These are phyloP conservation scores for Drosophila virilis DNA, from an alignment of 1,140 invertebrate genomes.

Conservation along the genomic window DNA sequence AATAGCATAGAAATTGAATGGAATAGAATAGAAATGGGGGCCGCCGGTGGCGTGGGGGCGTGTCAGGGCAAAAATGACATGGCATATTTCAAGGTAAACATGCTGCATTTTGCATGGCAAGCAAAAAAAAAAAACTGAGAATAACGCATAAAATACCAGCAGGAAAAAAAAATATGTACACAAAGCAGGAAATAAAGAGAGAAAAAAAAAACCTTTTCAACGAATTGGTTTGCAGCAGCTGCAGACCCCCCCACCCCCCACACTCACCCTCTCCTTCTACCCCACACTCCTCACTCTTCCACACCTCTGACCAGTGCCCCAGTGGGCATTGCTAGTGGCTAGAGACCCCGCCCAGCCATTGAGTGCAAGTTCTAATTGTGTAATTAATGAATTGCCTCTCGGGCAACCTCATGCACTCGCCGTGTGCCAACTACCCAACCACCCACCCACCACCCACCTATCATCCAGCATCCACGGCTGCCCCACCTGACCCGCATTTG, in stretches of 20 bases:
- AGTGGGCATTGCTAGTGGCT: not conserved
- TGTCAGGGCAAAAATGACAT: constrained; percentile 59
- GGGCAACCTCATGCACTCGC: constrained; percentile 16
- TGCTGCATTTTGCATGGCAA: constrained; percentile 64
- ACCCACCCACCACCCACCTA: too few species aligned
- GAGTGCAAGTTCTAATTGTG: constrained; percentile 70
- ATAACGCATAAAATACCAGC: constrained; percentile 9
- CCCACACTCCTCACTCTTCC: not conserved
- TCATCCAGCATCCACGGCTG: not conserved
- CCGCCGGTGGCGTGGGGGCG: not conserved
- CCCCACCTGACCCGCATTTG: constrained; percentile 13
- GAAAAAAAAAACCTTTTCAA: constrained; percentile 44
- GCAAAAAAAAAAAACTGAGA: constrained; percentile 19
- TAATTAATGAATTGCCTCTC: constrained; percentile 72
- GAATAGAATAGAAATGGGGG: too few species aligned
- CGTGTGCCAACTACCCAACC: not conserved
- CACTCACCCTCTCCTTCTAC: not conserved
- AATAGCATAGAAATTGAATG: not conserved
- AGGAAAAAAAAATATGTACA: constrained; percentile 36
- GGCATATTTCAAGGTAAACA: constrained; percentile 81
- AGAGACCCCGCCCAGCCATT: constrained; percentile 5
- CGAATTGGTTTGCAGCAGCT: constrained; percentile 60
- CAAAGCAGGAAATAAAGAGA: constrained; percentile 14
- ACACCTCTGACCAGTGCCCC: not conserved
- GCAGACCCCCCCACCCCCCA: not conserved